Evolutionary conservation across 2,797 vertebrate species (phyloP), one percentile per base, ranked within the genome.

Genomic region (Hoplostethus mediterraneus): DNA sequence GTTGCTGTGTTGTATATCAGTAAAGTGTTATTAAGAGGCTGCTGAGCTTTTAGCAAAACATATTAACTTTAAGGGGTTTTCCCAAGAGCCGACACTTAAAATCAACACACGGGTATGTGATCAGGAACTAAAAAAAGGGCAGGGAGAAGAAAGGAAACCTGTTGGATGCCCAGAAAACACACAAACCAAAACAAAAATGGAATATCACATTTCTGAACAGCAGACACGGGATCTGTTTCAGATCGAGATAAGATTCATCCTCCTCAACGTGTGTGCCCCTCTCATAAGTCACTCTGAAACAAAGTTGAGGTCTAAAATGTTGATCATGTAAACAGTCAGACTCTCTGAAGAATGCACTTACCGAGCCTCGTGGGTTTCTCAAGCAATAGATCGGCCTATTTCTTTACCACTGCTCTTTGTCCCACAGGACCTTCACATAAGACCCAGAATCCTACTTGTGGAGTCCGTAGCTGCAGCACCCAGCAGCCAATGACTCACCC

Each of bases 401-500:
- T 13, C 40, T 62, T 52, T 11, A 36, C 5, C 30, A 16, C 17
- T 56, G 40, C 47, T 16, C 21, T 14, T n/a, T 36, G 10, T 16
- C 11, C 17, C 17, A 9, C 12, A 16, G 17, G 59, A 61, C 36
- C 12, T 42, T 60, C 38, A 71, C 30, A 13, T 49, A 31, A 71
- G 45, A 47, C 10, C 31, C 9, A 28, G 21, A 21, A 42, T 2
- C 0, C 68, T 33, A 63, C 70, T 71, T 67, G 51, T 12, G 52
- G 40, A 40, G 13, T 30, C 38, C 75, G 31, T 56, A 56, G 21
- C 21, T 8, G 60, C 75, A 54, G 3, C 33, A 13, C 3, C 66
- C 59, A 58, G 56, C 58, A 67, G 66, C 30, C 45, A 55, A 14
- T 73, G 67, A 81, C 17, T 80, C 66, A 81, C 17, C 2, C 49